phyloP scores from a whole-genome alignment of 2,888 invertebrate species.

The Drosophila gaucha region DNA sequence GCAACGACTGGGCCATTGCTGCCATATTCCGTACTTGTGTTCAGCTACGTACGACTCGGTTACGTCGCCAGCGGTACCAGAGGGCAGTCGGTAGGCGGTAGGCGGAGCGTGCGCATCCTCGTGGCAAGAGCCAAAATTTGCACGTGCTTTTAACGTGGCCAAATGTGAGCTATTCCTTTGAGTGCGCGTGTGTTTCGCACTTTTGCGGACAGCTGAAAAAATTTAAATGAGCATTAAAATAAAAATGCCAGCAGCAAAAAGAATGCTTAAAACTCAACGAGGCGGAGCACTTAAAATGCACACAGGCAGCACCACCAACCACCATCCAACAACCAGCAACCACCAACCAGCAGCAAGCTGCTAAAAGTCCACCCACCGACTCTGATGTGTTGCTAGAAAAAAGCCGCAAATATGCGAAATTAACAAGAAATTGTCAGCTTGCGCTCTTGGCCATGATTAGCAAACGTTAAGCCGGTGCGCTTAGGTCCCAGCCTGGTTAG shows the following conservation, averaged over 20 bases:
- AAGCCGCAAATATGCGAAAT: slow-evolving; percentile 40
- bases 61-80: neutral
- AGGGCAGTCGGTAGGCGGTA: slow-evolving; percentile 11
- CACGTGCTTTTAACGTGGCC: slow-evolving; percentile 51
- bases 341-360: slow-evolving; percentile 1
- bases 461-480: slow-evolving; percentile 12
- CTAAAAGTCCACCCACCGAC: neutral
- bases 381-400: neutral
- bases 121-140: slow-evolving; percentile 38
- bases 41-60: slow-evolving; percentile 25
- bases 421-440: slow-evolving; percentile 34
- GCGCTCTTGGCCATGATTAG: slow-evolving; percentile 24
- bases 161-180: slow-evolving; percentile 49
- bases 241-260: slow-evolving; percentile 1
- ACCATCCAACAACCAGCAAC: neutral
- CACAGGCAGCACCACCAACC: slow-evolving; percentile 9
- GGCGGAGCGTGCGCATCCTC: slow-evolving; percentile 34
- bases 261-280: slow-evolving; percentile 26
- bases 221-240: slow-evolving; percentile 39
- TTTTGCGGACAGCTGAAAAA: slow-evolving; percentile 33
- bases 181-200: slow-evolving; percentile 50
- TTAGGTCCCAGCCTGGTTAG: slow-evolving; percentile 10
- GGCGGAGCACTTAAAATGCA: slow-evolving; percentile 21
- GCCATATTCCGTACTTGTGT: slow-evolving; percentile 16
- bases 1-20: slow-evolving; percentile 5